Evolutionary conservation across 30 jellyfish, hydroid and myxozoan genomes (phyloP), one percentile per base, ranked within the genome.

Genomic region (Nemopilema nomurai): DNA sequence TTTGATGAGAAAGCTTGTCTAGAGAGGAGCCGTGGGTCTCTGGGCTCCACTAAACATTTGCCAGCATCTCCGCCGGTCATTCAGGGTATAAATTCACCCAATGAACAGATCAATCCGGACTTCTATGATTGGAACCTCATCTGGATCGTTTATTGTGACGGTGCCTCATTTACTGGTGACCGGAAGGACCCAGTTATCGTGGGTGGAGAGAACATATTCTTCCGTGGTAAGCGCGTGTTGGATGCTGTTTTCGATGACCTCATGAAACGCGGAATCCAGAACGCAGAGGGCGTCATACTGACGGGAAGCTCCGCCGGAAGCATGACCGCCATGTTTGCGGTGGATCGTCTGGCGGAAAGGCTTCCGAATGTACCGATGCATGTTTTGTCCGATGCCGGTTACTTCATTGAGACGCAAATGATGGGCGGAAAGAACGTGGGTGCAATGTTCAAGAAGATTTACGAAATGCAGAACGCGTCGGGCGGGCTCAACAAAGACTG

Each of bases 251-350:
- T 95, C 0, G 80, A 67, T 23, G 99, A 95, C 84, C 82, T 88
- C 18, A n/a, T 86, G 62, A 79, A 78, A 33, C 91, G 97, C n/a
- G 97, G 96, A 17, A 78, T 95, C 50, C 86, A 83, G 29, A 78
- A 84, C 23, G 99, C 99, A 9, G 97, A 95, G 28, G 95, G 98
- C 29, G 71, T 95, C n/a, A 95, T 95, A 20, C 62, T 95, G 22
- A 95, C 99, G 6, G 99, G 99, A 16, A 91, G 98, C 31, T 95
- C 99, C 0, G 99, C 99, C 24, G 99, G 99, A 8, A 95, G 99
- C 67, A 95, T 95, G 99, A 90, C 99, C 1, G 99, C 99, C 24
- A 90, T 95, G 94, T 95, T 95, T 87, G 97, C 92, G 20, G 97
- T 97, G 41, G 99, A 95, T 69, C 73, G 92, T 26, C 85, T 95